Base-by-base conservation (phyloP, 1,140 invertebrate genomes). In the Drosophila nasuta region DNA sequence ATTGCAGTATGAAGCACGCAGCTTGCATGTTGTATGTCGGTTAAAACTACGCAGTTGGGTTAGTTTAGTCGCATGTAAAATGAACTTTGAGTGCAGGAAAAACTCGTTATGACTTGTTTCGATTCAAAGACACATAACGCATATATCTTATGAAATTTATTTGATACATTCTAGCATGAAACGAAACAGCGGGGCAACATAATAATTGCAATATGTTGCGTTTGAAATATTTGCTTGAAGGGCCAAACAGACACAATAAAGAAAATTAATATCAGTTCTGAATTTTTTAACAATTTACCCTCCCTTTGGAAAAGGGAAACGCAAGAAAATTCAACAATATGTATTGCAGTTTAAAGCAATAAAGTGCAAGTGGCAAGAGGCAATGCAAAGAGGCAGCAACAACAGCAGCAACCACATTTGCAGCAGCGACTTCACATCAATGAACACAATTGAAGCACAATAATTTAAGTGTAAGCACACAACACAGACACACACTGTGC, bases 381-480 rank as follows among this genome's bases (percentile, higher is more conserved):
- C 6, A 33, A 45, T 5, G 3, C 33, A 60, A 17, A 1, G 5
- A 43, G n/a, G 25, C 30, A 10, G 1, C 46, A 38, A 20, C 38
- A 20, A 20, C 17, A 51, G 25, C 33, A 10, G 1, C 46, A 38
- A 33, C 38, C 20, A 30, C 17, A 51, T 49, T 43, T 8, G 11
- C 35, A 41, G 10, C 15, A 25, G 20, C n/a, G 5, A 15, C 20
- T 38, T 38, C 25, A 15, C 49, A 30, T 51, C 20, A 35, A 30
- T 41, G 45, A n/a, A 46, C 45, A 41, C 17, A 68, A 68, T 49
- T 41, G 65, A 1, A 54, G 30, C 20, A 33, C 30, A 54, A 54
- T 54, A 54, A 5, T 25, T 49, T 10, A 25, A 25, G 48, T 20
- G 25, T 30, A 51, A 28, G 13, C 41, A 43, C 41, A 38, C 20